Evolutionary conservation across 2,888 invertebrate species (phyloP).

Genomic region (Leptodirus hochenwartii): DNA sequence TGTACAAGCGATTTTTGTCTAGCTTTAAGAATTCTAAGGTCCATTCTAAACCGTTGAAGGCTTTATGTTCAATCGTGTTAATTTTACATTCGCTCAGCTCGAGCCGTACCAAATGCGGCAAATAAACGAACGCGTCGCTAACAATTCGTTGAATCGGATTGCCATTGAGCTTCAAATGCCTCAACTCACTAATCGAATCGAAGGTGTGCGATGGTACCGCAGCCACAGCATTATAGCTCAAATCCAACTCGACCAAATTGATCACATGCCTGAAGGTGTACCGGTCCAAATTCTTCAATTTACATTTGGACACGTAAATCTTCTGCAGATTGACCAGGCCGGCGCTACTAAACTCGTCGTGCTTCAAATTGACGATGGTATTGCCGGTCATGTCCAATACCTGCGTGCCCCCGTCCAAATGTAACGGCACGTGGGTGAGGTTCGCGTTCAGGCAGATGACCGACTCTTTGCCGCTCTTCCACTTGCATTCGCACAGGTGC

Average conservation of each 20-base stretch:
- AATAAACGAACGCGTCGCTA: constrained; percentile 46
- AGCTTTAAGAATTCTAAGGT: constrained; percentile 60
- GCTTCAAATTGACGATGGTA: constrained; percentile 42
- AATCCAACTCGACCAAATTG: constrained; percentile 65
- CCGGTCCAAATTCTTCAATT: constrained; percentile 46
- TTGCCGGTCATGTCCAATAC: constrained; percentile 63
- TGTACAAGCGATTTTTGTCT: constrained; percentile 53
- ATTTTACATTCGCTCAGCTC: constrained; percentile 59
- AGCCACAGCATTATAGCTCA: constrained; percentile 51
- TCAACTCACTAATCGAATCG: constrained; percentile 49
- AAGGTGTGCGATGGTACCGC: constrained; percentile 56
- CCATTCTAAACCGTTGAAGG: constrained; percentile 53
- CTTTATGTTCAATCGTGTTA: constrained; percentile 44
- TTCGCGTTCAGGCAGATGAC: constrained; percentile 63
- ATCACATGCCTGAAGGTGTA: constrained; percentile 60
- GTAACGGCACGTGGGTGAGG: constrained; percentile 51
- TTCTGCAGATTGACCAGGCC: constrained; percentile 67
- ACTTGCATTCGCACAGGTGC: constrained; percentile 68
- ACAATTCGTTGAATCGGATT: constrained; percentile 55
- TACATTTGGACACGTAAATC: constrained; percentile 54
- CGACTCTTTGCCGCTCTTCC: constrained; percentile 76
- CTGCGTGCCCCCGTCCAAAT: constrained; percentile 62
- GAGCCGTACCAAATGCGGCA: constrained; percentile 50
- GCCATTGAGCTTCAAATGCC: constrained; percentile 54
- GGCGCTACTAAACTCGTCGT: constrained; percentile 55